Base-by-base conservation (phyloP, 2,888 invertebrate species). In the Phyto melanocephala region DNA sequence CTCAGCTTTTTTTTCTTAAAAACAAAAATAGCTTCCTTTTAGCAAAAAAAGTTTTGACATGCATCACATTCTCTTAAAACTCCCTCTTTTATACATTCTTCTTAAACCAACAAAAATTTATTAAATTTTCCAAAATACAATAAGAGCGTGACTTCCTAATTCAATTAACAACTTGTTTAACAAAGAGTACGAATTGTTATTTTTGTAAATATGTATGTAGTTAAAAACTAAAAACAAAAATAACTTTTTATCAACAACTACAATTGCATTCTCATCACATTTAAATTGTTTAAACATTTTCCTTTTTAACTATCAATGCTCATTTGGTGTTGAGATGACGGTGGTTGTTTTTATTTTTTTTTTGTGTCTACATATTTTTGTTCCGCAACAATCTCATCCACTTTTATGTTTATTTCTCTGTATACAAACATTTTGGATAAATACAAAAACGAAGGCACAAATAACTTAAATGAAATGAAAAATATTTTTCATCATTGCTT, bases 121-220 rank as follows among this genome's bases (percentile, higher is more conserved):
- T 50, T 22, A 13, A 50, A 50, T 50, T 47, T 11, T 1, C 5
- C 5, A n/a, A 58, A 45, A 42, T n/a, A 20, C n/a, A 47, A 71
- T 20, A 71, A 42, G 71, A 71, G 71, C 71, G 71, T 71, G 71
- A 71, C 71, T 71, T 71, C 71, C 71, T 71, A 47, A 70, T 35
- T 47, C 56, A 33, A 33, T 35, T 45, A 35, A 71, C 71, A 71
- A 45, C 71, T 71, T 58, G 47, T 58, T 47, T 47, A 50, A 50
- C 50, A 50, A 15, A 47, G 11, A 22, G 40, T 52, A 13, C 56
- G 17, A 56, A 17, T 33, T 33, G 17, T 10, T 35, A 3, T 56
- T 35, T 15, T 35, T 40, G 11, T 40, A 1, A 11, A 20, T 20
- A 22, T 6, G 7, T 17, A 45, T 5, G 15, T 17, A 0, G 15